Evolutionary conservation across 1,140 invertebrate species (phyloP), one percentile per base, ranked within the genome.

Genomic region (Lordiphosa stackelbergi): DNA sequence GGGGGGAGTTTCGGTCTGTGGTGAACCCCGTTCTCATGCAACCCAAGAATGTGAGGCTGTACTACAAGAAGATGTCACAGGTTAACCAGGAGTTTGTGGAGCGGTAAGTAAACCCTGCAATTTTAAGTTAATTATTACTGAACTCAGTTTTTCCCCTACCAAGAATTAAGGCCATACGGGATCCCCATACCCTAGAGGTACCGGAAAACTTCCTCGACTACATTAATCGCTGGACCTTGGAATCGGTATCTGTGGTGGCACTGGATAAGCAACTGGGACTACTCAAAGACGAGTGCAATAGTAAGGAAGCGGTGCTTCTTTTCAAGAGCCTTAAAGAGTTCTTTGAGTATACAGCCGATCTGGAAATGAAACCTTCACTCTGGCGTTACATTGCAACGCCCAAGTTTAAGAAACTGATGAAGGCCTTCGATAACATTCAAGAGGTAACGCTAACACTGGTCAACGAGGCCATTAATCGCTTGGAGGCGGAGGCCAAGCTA

Each of bases 221-320:
- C 70, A 87, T 93, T 49, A 92, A 93, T 66, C 90, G 92, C 70
- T 93, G 93, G 92, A 88, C 92, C 3, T 73, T 94, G n/a, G 93
- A 95, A 75, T 92, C 92, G 0, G 92, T 94, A 2, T 92, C 89
- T 2, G 87, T 91, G 5, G 90, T 95, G 2, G 93, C 93, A 9
- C 83, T 95, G 47, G 92, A 94, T 22, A 90, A 89, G 19, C 89
- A 93, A 13, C 85, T 95, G 5, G 92, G 71, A 75, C 93, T 47
- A 5, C 62, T 86, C 66, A 90, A 51, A 16, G 57, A 65, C 3
- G 35, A 12, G 0, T 56, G 72, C 0, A 88, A 90, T 38, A 79
- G 92, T 2, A 66, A 89, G 0, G 69, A 88, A 35, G 89, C 91
- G 38, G 90, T 90, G 9, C 79, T 88, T 58, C 90, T 94, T 58